phyloP scores from a whole-genome alignment of 2,888 invertebrate genomes.

The Macrophya annulata region DNA sequence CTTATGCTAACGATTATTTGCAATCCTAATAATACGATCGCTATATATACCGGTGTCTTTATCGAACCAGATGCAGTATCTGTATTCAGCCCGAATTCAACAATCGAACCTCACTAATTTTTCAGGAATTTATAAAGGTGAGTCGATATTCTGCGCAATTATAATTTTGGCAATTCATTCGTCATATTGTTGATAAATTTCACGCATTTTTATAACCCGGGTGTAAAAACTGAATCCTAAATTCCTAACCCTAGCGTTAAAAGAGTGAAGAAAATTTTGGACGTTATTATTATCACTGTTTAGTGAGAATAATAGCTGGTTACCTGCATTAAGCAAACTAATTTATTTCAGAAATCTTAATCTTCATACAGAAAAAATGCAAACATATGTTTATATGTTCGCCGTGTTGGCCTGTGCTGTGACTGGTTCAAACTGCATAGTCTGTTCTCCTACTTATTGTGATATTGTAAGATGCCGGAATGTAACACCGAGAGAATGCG shows the following conservation, averaged over 20 bases:
- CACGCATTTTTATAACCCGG: neutral
- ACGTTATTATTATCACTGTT: no score
- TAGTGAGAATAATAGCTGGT: neutral
- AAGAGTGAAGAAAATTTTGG: neutral
- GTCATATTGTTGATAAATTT: neutral
- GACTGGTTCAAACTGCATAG: neutral
- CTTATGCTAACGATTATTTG: neutral
- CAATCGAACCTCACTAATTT: neutral
- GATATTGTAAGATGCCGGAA: neutral
- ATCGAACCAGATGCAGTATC: neutral
- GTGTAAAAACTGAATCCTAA: neutral
- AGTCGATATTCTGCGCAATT: neutral
- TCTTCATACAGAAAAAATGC: conserved; percentile 3
- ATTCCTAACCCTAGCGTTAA: neutral
- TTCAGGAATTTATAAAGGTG: neutral
- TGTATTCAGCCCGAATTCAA: neutral
- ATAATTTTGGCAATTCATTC: neutral
- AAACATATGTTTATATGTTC: neutral
- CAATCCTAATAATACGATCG: neutral
- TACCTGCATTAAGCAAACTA: neutral
- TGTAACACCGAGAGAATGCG: neutral
- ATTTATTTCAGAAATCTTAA: neutral
- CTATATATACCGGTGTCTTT: neutral
- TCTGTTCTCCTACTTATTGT: neutral
- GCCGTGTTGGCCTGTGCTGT: neutral